Evolutionary conservation across 1,140 invertebrate species (phyloP).

Genomic region (Philotrypesis tridentata): DNA sequence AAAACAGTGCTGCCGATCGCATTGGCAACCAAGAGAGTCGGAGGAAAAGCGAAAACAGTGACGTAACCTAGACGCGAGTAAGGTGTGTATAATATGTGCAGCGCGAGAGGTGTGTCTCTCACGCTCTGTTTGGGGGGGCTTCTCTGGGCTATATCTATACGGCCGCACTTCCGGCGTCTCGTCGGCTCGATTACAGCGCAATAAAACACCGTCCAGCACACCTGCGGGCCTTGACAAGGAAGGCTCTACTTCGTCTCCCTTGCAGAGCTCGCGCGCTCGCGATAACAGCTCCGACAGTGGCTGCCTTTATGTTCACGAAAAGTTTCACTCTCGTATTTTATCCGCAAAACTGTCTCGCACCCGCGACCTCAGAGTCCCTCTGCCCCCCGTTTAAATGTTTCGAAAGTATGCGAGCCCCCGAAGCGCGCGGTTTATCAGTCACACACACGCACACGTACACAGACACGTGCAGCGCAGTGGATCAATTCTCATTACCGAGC

Average conservation of each 20-base stretch:
- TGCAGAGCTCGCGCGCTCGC: not conserved
- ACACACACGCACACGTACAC: not conserved
- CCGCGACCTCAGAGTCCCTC: not conserved
- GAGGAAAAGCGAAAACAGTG: too few relatives aligned
- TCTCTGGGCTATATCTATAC: constrained; percentile 60
- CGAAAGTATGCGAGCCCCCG: not conserved
- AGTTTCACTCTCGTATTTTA: constrained; percentile 40
- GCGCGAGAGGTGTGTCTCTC: constrained; percentile 60
- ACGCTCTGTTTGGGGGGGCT: constrained; percentile 56
- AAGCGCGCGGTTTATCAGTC: not conserved
- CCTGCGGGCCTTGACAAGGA: constrained; percentile 61
- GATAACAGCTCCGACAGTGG: constrained; percentile 61
- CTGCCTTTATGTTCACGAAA: constrained; percentile 52
- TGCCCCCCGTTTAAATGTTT: constrained; percentile 6
- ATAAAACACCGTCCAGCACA: constrained; percentile 67
- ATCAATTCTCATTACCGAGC: not conserved
- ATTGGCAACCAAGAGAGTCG: too few relatives aligned
- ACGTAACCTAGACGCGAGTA: too few relatives aligned
- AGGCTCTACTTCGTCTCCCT: constrained; percentile 15
- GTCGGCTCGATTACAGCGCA: constrained; percentile 65
- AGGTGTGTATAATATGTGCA: too few relatives aligned
- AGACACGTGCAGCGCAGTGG: too few relatives aligned
- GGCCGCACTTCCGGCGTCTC: constrained; percentile 64
- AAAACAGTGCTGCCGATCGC: too few relatives aligned
- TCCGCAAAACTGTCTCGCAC: constrained; percentile 34